These are phyloP conservation scores for Venturia canescens DNA, from an alignment of 1,140 invertebrate genomes.

Conservation along the genomic window DNA sequence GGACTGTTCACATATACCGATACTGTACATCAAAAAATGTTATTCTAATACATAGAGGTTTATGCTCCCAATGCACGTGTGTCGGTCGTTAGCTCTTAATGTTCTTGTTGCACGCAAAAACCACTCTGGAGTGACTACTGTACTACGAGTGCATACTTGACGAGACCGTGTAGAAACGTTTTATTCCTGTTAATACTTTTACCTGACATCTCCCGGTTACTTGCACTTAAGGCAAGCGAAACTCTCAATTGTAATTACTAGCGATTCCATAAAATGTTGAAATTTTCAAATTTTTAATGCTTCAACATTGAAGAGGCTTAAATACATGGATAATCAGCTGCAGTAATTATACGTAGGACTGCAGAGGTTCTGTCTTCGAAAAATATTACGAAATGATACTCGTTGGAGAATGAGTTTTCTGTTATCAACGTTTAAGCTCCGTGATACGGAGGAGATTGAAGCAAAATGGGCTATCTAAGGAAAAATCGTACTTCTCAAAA, in stretches of 20 bases:
- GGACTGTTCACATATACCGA: neutral
- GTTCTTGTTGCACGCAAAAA: constrained; percentile 33
- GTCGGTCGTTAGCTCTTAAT: neutral
- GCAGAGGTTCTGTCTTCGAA: too few relatives aligned
- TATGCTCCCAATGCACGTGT: neutral
- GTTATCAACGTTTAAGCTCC: too few relatives aligned
- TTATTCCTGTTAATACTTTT: neutral
- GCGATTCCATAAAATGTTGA: too few relatives aligned
- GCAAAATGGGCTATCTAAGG: too few relatives aligned
- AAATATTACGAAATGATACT: too few relatives aligned
- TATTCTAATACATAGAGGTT: constrained; percentile 2
- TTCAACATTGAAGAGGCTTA: too few relatives aligned
- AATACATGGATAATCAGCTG: too few relatives aligned
- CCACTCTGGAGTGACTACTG: neutral
- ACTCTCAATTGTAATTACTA: neutral
- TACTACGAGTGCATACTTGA: neutral
- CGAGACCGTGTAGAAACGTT: neutral
- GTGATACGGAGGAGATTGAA: too few relatives aligned
- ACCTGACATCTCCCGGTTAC: neutral
- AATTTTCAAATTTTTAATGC: too few relatives aligned
- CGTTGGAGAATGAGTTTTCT: too few relatives aligned
- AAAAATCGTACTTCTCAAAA: too few relatives aligned
- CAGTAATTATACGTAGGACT: too few relatives aligned
- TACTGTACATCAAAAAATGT: neutral
- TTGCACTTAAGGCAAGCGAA: neutral